Evolutionary conservation across 1,140 invertebrate species (phyloP), one percentile per base, ranked within the genome.

Genomic region (Camponotus pennsylvanicus): DNA sequence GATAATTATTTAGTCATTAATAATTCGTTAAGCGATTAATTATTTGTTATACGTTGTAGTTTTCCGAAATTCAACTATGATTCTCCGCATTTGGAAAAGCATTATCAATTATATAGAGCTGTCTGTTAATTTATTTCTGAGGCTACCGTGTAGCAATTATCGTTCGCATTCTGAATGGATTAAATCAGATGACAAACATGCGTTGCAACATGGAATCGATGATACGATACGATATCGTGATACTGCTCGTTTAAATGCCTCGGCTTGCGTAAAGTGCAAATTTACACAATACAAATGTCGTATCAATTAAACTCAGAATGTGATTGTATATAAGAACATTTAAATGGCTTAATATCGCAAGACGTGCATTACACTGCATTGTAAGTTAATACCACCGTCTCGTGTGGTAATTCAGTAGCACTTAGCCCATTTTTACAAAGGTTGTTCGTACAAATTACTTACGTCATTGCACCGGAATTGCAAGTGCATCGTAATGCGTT

Each of bases 381-480:
- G 79, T 63, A 83, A 83, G 69, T 73, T 75, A 83, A 83, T 83
- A 75, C 79, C 21, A 42, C 69, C 34, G 63, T 18, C 73, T 73
- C 40, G 55, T 11, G 21, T 37, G 79, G 55, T 61, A 42, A 42
- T 83, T 83, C 79, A 83, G 69, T 70, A 63, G 6, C 79, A 83
- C 55, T 83, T 83, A 83, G 69, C 18, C 52, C 32, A 37, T 57
- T 40, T 75, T 83, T 69, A 83, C 79, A 83, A 83, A 73, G 79
- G 69, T 83, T 70, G 55, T 66, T 55, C 67, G 69, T 75, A 32
- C 61, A 83, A 83, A 83, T 83, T 83, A 67, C 52, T 73, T 73
- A 63, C 67, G 69, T 75, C 79, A 21, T 21, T 21, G 61, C 79
- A 42, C 52, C 18, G 69, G 40, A 73, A 75, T 83, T 55, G 79